Evolutionary conservation across 2,888 invertebrate species (phyloP).

Genomic region (Eupithecia insigniata): DNA sequence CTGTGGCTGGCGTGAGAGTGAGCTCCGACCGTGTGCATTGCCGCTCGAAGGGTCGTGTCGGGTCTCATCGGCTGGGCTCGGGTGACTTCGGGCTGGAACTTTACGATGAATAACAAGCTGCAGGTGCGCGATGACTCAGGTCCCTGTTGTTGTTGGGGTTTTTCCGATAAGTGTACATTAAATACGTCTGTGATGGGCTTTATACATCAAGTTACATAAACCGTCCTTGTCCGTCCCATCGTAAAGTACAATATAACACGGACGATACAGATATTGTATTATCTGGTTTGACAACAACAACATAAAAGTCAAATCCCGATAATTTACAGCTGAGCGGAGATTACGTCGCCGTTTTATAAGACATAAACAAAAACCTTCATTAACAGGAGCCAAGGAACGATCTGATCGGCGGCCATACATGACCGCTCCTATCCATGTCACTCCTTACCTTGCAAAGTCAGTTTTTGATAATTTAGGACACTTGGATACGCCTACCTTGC

Average conservation of each 20-base stretch:
- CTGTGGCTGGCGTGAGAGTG: too few species aligned
- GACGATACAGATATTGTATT: slow-evolving; percentile 20
- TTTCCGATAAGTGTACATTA: too few species aligned
- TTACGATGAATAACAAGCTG: too few species aligned
- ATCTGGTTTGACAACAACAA: slow-evolving; percentile 33
- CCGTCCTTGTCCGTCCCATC: slow-evolving; percentile 7
- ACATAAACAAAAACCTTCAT: slow-evolving; percentile 37
- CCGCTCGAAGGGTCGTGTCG: too few species aligned
- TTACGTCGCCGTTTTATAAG: slow-evolving; percentile 30
- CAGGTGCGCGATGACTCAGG: too few species aligned
- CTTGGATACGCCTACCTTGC: too few species aligned
- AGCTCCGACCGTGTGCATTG: too few species aligned
- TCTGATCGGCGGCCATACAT: background rate
- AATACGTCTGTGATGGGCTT: too few species aligned
- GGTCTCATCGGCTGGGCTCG: too few species aligned
- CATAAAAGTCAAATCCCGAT: slow-evolving; percentile 36
- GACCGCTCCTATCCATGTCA: background rate
- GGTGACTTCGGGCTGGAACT: too few species aligned
- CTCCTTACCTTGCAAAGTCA: background rate
- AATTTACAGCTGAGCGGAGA: slow-evolving; percentile 30
- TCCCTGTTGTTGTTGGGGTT: too few species aligned
- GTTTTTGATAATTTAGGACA: too few species aligned
- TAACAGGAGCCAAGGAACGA: slow-evolving; percentile 35
- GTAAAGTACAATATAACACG: slow-evolving; percentile 23
- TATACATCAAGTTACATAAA: background rate